A percentile compares a stretch with the other conserved stretches of the same genome.
Evolutionary conservation across 2,888 invertebrate genomes (phyloP).

Genomic region (Perithous albicinctus): DNA sequence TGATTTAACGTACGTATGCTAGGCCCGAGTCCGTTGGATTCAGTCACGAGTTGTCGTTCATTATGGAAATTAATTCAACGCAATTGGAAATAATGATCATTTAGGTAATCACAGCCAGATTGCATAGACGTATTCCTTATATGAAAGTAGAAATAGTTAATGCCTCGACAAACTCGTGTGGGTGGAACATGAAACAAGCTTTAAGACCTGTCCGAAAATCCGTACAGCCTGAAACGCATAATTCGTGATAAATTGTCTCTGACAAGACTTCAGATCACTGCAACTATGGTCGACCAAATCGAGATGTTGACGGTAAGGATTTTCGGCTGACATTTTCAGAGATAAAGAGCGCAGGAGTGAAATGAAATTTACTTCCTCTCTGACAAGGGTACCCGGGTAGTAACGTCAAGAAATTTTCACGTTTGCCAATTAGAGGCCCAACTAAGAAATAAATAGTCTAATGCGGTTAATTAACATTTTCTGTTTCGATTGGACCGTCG

Average conservation of each 20-base stretch:
- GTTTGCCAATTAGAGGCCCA: constrained; percentile 78
- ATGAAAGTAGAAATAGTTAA: background rate
- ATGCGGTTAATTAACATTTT: constrained; percentile 84
- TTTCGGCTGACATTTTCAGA: too few species aligned
- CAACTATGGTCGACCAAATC: constrained; percentile 16
- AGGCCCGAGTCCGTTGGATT: too few species aligned
- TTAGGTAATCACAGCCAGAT: constrained; percentile 31
- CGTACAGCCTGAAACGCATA: background rate
- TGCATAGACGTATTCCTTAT: background rate
- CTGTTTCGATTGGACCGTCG: constrained; percentile 80
- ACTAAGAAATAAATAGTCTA: constrained; percentile 75
- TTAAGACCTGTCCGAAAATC: background rate
- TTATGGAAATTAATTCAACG: constrained; percentile 49
- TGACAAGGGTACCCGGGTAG: constrained; percentile 1
- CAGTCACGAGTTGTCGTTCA: too few species aligned
- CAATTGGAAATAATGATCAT: constrained; percentile 44
- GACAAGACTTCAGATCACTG: background rate
- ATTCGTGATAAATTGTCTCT: too few species aligned
- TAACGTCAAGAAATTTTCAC: constrained; percentile 74
- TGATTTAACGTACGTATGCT: constrained; percentile 64
- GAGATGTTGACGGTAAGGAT: constrained; percentile 45
- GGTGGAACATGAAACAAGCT: background rate
- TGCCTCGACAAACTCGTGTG: background rate
- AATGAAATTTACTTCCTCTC: constrained; percentile 2
- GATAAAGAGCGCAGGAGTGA: background rate